Base-by-base conservation (phyloP, 2,888 invertebrate species). In the Aspidiotus rigidus region DNA sequence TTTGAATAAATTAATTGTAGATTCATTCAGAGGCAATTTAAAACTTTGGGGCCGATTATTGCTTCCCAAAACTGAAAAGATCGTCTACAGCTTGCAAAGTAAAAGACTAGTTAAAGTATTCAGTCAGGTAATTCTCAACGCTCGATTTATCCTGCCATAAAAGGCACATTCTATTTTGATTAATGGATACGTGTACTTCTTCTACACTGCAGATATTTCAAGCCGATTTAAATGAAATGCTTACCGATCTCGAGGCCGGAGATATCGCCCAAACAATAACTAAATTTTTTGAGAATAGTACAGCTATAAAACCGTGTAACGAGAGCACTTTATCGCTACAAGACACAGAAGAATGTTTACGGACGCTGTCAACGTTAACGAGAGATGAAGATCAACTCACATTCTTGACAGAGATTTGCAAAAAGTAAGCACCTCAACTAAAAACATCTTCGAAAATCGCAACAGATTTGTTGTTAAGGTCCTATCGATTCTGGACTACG, bases 101-200 rank as follows among this genome's bases (percentile, higher is more conserved):
- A 94, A 93, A 77, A 93, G 94, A 76, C 81, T 97, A 67, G 81
- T 93, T 0, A 95, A 96, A 79, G 79, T 94, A 59, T 95, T 93
- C 77, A 87, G 92, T 60, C 84, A 85, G 76, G 81, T 81, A 73
- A 75, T 28, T 28, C 5, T 28, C 28, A 28, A 28, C 28, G 1
- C 28, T 28, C 5, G 28, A 28, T 28, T 28, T 28, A 28, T 28
- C 28, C 28, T 28, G 28, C 28, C 28, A 28, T 28, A 3, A 28
- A 1, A 28, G 28, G n/a, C 17, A 17, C 41, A 61, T 57, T 15
- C 10, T 44, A 44, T 56, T 64, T 42, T 63, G 71, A 70, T 28
- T 28, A 1, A 28, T 5, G 28, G 28, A 28, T 28, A 28, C 28
- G 28, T 28, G 54, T 41, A 66, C 17, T 73, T 76, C 10, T 74